Percentiles rank a stretch among this genome's conserved stretches.
Conservation (phyloP, 2,797 vertebrate species). For the Characodon lateralis region DNA sequence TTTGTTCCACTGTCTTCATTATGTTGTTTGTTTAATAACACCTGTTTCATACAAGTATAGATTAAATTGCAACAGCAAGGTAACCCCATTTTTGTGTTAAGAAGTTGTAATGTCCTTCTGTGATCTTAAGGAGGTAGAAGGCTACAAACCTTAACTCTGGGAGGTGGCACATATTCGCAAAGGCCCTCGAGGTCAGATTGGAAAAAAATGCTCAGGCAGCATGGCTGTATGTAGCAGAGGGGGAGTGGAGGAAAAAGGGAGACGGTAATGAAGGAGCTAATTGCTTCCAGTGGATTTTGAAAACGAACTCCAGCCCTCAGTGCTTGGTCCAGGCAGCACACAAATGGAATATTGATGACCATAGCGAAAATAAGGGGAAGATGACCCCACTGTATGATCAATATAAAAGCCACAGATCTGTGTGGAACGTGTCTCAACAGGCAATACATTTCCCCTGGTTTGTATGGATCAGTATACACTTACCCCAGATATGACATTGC, state of each 20-base stretch:
- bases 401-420: constrained; percentile 77
- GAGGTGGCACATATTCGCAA: constrained; percentile 30
- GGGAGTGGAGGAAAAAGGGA: constrained; percentile 52
- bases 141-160: constrained; percentile 18
- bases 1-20: background rate
- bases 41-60: background rate
- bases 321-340: constrained; percentile 38
- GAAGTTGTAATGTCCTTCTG: constrained; percentile 2
- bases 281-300: constrained; percentile 83
- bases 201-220: constrained; percentile 18
- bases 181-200: constrained; percentile 45
- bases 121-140: constrained; percentile 39
- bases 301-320: constrained; percentile 71
- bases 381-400: constrained; percentile 72
- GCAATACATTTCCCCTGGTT: constrained; percentile 64
- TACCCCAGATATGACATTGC: constrained; percentile 69
- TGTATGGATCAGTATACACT: constrained; percentile 76
- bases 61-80: background rate
- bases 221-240: constrained; percentile 11
- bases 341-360: constrained; percentile 80
- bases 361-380: constrained; percentile 71
- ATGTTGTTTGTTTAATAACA: background rate
- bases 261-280: constrained; percentile 81
- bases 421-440: constrained; percentile 72
- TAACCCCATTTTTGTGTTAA: constrained; percentile 23